A percentile compares a stretch with the other conserved stretches of the same genome.
Conservation (phyloP, 2,888 invertebrate genomes). For the Drosophila mulleri region DNA sequence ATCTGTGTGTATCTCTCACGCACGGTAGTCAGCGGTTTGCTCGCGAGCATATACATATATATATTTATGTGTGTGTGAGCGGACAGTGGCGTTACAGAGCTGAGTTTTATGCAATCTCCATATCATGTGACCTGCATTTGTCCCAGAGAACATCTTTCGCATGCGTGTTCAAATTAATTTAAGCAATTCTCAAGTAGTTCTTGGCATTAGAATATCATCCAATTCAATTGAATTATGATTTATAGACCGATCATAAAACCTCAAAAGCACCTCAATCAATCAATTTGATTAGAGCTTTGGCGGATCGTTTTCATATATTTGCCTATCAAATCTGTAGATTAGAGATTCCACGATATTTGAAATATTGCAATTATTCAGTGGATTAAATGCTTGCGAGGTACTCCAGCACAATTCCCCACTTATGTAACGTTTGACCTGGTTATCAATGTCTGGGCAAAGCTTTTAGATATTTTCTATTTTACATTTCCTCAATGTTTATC, state of each 20-base stretch:
- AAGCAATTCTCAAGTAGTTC: slow-evolving; percentile 24
- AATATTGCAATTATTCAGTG: slow-evolving; percentile 25
- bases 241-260: slow-evolving; percentile 55
- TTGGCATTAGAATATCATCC: slow-evolving; percentile 26
- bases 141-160: slow-evolving; percentile 26
- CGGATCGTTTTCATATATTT: slow-evolving; percentile 23
- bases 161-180: neutral
- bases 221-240: slow-evolving; percentile 67
- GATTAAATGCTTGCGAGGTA: slow-evolving; percentile 21
- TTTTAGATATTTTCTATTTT: slow-evolving; percentile 26
- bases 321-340: slow-evolving; percentile 23
- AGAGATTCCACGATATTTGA: slow-evolving; percentile 12
- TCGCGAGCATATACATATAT: neutral
- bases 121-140: slow-evolving; percentile 66
- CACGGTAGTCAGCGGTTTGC: slow-evolving; percentile 44
- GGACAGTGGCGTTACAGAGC: slow-evolving; percentile 56
- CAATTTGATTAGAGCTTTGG: slow-evolving; percentile 62
- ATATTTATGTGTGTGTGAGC: slow-evolving; percentile 4
- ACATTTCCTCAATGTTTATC: slow-evolving; percentile 18
- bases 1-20: slow-evolving; percentile 56
- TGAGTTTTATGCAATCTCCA: slow-evolving; percentile 72
- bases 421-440: slow-evolving; percentile 51
- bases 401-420: slow-evolving; percentile 43
- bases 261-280: slow-evolving; percentile 55
- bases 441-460: slow-evolving; percentile 44